Evolutionary conservation across 2,113 vertebrate species (phyloP).

Genomic region (Eulemur rufifrons): DNA sequence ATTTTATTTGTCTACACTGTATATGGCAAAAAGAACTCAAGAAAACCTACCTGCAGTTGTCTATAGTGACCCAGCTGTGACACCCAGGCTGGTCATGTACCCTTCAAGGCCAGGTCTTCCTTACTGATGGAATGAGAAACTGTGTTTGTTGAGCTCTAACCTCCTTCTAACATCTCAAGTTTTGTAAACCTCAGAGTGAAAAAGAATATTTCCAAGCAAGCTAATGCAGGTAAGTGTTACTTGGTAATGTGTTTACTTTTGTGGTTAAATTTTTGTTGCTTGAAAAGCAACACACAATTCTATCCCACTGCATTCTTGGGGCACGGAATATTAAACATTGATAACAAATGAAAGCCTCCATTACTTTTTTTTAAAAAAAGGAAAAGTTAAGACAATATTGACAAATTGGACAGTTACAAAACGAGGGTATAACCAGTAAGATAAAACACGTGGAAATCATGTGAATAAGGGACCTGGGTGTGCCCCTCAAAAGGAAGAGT

Average conservation of each 20-base stretch:
- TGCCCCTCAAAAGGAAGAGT: background rate
- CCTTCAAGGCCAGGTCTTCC: background rate
- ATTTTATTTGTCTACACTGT: background rate
- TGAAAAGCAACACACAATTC: background rate
- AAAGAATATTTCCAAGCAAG: background rate
- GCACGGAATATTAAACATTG: background rate
- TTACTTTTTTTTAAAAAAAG: background rate
- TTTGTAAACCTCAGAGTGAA: background rate
- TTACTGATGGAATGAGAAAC: background rate
- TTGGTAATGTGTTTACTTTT: background rate
- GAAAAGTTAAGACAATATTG: background rate
- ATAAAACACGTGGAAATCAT: background rate
- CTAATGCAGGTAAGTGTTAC: background rate
- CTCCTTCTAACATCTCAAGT: background rate
- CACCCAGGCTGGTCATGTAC: background rate
- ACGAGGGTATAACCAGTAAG: background rate
- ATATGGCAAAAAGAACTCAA: background rate
- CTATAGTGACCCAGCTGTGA: background rate
- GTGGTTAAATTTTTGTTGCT: background rate
- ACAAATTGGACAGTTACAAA: background rate
- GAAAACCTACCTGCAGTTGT: background rate
- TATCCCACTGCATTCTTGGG: background rate
- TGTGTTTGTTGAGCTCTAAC: background rate
- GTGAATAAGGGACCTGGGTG: background rate
- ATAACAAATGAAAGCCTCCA: background rate